phyloP scores from a whole-genome alignment of 2,797 vertebrate species.

The Mionectes olivaceus region DNA sequence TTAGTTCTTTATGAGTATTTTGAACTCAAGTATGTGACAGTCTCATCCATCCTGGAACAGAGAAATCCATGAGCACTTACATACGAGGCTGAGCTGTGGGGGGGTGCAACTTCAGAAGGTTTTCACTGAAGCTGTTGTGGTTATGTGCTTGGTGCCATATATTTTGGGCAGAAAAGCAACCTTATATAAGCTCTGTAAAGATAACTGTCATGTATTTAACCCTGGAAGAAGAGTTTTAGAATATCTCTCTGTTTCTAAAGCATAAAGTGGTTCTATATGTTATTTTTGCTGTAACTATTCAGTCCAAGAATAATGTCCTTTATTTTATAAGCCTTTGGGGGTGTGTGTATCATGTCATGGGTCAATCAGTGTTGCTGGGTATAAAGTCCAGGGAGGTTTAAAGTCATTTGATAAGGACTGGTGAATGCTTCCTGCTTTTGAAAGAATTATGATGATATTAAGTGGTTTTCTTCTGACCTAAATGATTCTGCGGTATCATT shows the following conservation, averaged over 20 bases:
- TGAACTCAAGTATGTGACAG: neutral
- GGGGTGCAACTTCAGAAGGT: neutral
- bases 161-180: neutral
- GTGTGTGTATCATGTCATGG: accelerated
- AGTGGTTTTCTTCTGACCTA: neutral
- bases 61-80: neutral
- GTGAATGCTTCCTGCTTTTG: neutral
- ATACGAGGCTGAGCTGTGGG: neutral
- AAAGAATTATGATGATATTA: neutral
- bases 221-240: neutral
- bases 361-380: neutral
- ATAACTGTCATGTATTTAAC: neutral
- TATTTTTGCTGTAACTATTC: neutral
- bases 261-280: accelerated
- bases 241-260: neutral
- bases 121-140: neutral
- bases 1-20: neutral
- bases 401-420: neutral
- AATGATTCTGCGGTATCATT: neutral
- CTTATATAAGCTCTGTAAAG: neutral
- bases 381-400: neutral
- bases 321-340: neutral
- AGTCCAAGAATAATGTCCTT: neutral
- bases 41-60: conserved; percentile 14
- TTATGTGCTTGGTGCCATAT: accelerated